Evolutionary conservation across 2,888 invertebrate species (phyloP).

Genomic region (Lochmaea capreae): DNA sequence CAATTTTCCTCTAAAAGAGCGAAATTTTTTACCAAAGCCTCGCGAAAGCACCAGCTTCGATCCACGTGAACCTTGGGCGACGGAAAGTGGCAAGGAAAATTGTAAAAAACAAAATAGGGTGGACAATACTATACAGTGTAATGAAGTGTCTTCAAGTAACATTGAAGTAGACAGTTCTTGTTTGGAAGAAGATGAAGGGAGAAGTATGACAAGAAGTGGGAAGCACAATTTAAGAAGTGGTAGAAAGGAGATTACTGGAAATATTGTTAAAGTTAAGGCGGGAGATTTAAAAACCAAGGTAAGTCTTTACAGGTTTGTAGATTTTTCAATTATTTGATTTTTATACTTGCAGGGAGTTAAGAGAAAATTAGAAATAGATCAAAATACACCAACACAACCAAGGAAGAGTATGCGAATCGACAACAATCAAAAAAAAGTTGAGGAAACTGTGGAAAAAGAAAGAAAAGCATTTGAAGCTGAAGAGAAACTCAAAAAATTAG

Average conservation of each 20-base stretch:
- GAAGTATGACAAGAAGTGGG: constrained; percentile 7
- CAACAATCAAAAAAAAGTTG: constrained; percentile 52
- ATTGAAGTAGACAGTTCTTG: constrained; percentile 61
- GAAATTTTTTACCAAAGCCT: constrained; percentile 55
- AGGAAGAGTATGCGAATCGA: constrained; percentile 57
- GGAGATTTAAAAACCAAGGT: constrained; percentile 40
- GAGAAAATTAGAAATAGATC: constrained; percentile 42
- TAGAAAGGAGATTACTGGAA: constrained; percentile 36
- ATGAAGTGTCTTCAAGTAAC: constrained; percentile 76
- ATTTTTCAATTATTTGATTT: background rate
- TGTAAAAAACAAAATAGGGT: constrained; percentile 41
- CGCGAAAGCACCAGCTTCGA: constrained; percentile 60
- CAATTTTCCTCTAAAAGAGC: constrained; percentile 55
- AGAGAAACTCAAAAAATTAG: constrained; percentile 50
- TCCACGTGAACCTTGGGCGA: constrained; percentile 47
- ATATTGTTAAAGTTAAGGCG: constrained; percentile 11
- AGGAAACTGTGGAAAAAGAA: constrained; percentile 38
- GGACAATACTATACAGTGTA: constrained; percentile 72
- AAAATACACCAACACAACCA: constrained; percentile 29
- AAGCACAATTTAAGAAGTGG: constrained; percentile 44
- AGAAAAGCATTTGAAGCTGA: constrained; percentile 46
- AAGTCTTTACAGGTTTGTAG: constrained; percentile 1
- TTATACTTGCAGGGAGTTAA: constrained; percentile 23
- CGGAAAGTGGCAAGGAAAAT: constrained; percentile 51
- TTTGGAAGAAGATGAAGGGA: constrained; percentile 40